Base-by-base conservation (phyloP, 2,797 vertebrate genomes). In the Malurus leucopterus region DNA sequence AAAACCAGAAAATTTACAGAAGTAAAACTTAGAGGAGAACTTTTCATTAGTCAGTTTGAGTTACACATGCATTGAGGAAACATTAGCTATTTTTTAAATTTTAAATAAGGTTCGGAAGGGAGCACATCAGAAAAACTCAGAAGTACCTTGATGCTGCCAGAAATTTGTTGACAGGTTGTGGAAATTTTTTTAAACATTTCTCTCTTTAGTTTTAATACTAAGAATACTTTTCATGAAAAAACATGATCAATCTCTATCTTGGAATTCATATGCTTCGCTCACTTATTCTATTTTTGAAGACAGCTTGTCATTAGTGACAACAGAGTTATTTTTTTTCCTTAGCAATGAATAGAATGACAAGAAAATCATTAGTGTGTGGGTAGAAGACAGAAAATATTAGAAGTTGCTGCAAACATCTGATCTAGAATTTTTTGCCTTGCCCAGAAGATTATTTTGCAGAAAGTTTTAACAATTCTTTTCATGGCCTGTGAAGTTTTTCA, bases 331-430 rank as follows among this genome's bases (percentile, higher is more conserved):
- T 91, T 93, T 92, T 91, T 95, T 93, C 93, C 79, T 29, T 79
- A 91, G 63, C 88, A 77, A 75, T 72, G 77, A 93, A 84, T 36
- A 91, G 62, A 84, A 93, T 89, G 84, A 95, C 87, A 95, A 55
- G 85, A 88, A 92, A 95, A 94, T 92, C 41, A 86, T 82, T 76
- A 87, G 54, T 87, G 55, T 90, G 83, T 67, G 49, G 55, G 64
- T 83, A 89, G 54, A 92, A 92, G 86, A 86, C 26, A 65, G 53
- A 24, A 30, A 77, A 59, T 7, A 58, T 26, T 19, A 51, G 30
- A 79, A 76, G 21, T 22, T 7, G 2, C 29, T 49, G 36, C 30
- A 88, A 74, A 68, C 21, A 29, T 47, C 18, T 58, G 16, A 65
- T 57, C 22, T 49, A 84, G 67, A 80, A 72, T 84, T 69, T 68